phyloP scores from a whole-genome alignment of 2,888 invertebrate species.

The Ophion ventricosus region DNA sequence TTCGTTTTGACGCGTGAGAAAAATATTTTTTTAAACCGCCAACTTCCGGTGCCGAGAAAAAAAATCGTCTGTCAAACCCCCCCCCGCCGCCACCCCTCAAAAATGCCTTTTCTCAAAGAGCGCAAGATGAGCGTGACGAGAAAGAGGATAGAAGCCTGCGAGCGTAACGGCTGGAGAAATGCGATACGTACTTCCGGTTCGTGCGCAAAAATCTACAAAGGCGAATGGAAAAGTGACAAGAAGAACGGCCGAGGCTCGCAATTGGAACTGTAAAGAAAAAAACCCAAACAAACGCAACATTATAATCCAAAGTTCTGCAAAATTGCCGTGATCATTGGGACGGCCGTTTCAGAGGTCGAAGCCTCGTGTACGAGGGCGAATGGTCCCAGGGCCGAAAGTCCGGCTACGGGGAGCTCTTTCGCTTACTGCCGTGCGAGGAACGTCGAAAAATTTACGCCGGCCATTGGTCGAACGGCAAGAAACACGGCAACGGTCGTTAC shows the following conservation, averaged over 20 bases:
- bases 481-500: slow-evolving; percentile 85
- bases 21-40: neutral
- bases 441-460: slow-evolving; percentile 84
- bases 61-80: neutral
- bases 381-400: slow-evolving; percentile 85
- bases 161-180: slow-evolving; percentile 86
- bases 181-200: slow-evolving; percentile 85
- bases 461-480: slow-evolving; percentile 86
- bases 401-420: slow-evolving; percentile 85
- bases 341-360: slow-evolving; percentile 45
- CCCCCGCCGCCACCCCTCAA: no score
- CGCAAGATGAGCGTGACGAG: slow-evolving; percentile 82
- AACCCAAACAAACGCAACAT: neutral
- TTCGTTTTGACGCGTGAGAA: no score
- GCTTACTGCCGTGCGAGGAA: slow-evolving; percentile 59
- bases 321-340: neutral
- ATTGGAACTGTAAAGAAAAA: slow-evolving; percentile 66
- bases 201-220: slow-evolving; percentile 83
- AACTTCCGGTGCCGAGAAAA: neutral
- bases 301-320: neutral
- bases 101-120: slow-evolving; percentile 83
- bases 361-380: slow-evolving; percentile 87
- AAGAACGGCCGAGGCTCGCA: slow-evolving; percentile 81
- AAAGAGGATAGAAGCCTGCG: slow-evolving; percentile 61
- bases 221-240: slow-evolving; percentile 86